Conservation (phyloP, 2,113 vertebrate genomes). For the Cyanoramphus novaezelandiae region DNA sequence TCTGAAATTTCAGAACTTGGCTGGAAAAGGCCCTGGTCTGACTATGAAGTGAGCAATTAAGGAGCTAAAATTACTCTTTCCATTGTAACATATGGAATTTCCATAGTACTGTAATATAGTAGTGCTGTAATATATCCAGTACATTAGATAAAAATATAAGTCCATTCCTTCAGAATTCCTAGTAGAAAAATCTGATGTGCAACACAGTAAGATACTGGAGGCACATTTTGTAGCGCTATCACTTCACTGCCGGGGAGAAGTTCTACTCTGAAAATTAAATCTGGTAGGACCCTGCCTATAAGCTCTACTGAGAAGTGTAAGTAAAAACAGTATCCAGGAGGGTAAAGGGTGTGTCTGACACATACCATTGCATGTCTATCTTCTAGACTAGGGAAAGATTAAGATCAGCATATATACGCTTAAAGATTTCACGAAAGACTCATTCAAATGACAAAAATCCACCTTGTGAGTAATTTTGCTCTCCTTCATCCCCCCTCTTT, state of each 20-base stretch:
- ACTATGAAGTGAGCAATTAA: background rate
- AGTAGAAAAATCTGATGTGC: background rate
- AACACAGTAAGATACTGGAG: background rate
- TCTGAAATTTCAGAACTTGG: background rate
- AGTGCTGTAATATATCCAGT: background rate
- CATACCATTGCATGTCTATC: background rate
- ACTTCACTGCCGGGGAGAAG: background rate
- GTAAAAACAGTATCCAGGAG: background rate
- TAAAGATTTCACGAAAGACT: background rate
- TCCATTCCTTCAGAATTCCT: background rate
- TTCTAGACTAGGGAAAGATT: background rate
- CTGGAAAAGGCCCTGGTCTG: background rate
- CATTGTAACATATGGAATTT: background rate
- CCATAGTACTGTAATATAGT: background rate
- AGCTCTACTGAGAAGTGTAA: background rate
- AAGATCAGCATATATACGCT: background rate
- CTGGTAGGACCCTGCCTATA: background rate
- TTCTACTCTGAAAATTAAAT: background rate
- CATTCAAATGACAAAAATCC: background rate
- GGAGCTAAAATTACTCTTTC: background rate
- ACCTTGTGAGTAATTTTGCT: background rate
- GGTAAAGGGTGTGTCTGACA: background rate
- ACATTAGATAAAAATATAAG: background rate
- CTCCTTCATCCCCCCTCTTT: background rate
- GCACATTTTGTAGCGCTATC: background rate